phyloP scores from a whole-genome alignment of 2,797 vertebrate genomes.

The Tokudaia muenninki region DNA sequence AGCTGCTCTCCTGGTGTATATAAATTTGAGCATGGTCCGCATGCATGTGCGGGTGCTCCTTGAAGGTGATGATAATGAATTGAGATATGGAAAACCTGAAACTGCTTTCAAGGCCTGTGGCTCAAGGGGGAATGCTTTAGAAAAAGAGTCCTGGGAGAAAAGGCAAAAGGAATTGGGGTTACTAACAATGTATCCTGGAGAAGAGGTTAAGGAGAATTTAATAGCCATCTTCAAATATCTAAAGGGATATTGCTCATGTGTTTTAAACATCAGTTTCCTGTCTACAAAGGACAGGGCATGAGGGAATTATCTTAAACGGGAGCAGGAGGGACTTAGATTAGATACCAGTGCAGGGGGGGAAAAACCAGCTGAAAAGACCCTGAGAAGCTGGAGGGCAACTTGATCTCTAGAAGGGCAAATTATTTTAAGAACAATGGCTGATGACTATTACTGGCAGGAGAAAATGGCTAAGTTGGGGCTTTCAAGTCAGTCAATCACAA shows the following conservation, averaged over 20 bases:
- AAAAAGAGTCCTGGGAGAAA: slow-evolving; percentile 72
- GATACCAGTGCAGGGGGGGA: slow-evolving; percentile 31
- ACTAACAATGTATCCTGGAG: slow-evolving; percentile 63
- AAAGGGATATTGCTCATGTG: slow-evolving; percentile 72
- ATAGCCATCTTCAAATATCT: slow-evolving; percentile 78
- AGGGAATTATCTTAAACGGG: slow-evolving; percentile 78
- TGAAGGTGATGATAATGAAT: slow-evolving; percentile 63
- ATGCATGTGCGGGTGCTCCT: neutral
- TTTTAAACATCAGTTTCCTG: slow-evolving; percentile 79
- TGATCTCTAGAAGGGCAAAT: slow-evolving; percentile 47
- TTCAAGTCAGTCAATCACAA: neutral
- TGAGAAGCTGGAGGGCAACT: slow-evolving; percentile 7
- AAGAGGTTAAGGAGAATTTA: slow-evolving; percentile 81
- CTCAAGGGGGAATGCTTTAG: slow-evolving; percentile 34
- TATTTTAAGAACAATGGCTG: slow-evolving; percentile 58
- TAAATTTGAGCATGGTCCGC: slow-evolving; percentile 33
- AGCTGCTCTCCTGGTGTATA: slow-evolving; percentile 25
- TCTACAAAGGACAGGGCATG: slow-evolving; percentile 73
- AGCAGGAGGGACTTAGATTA: slow-evolving; percentile 77
- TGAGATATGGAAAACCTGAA: slow-evolving; percentile 67
- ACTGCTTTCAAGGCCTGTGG: slow-evolving; percentile 33
- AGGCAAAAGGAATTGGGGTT: slow-evolving; percentile 75
- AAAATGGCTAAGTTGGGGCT: neutral
- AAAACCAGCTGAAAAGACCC: slow-evolving; percentile 31
- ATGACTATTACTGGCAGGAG: neutral